Base-by-base conservation (phyloP, 2,797 vertebrate genomes). In the Girardinus metallicus region DNA sequence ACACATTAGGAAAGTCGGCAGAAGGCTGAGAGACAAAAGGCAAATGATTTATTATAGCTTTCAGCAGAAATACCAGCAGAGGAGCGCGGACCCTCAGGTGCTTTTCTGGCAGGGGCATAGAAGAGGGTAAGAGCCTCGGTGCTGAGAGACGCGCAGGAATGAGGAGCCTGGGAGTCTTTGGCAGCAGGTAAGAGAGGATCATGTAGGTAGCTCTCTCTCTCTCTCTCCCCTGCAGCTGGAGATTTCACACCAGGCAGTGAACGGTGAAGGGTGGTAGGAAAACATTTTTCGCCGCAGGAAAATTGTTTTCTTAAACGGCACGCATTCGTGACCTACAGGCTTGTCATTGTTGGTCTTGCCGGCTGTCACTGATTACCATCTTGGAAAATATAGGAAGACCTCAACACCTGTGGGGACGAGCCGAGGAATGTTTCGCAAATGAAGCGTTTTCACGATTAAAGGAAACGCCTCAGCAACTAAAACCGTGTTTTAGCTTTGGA, bases 31-130 rank as follows among this genome's bases (percentile, higher is more conserved):
- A 92, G 87, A 94, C 93, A 94, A 94, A 94, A 89, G 92, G 68
- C 87, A 92, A 94, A 94, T 96, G 92, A 95, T 95, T 95, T 94
- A 95, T 95, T 93, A 92, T 88, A 86, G 92, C 93, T 94, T 93
- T 95, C 92, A 93, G 90, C 87, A 90, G 82, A 94, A 94, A 94
- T 94, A 93, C 94, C 90, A 91, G 89, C 26, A 16, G 73, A 90
- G 85, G 80, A 91, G 88, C 76, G 80, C 80, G 85, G 87, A 76
- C 86, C 93, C 92, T 93, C 93, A 93, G 93, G 89, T 93, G 93
- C 89, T 86, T 86, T 89, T 90, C 88, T 89, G 83, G 86, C 83
- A 74, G 83, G 85, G 85, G 82, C 66, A 80, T 71, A 83, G 85
- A 87, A 71, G 68, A 81, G 89, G 78, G 80, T 81, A 86, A 86